Evolutionary conservation across 53 echinoderm and acorn worm species (phyloP), one percentile per base, ranked within the genome.

Genomic region (Apostichopus leukothele): DNA sequence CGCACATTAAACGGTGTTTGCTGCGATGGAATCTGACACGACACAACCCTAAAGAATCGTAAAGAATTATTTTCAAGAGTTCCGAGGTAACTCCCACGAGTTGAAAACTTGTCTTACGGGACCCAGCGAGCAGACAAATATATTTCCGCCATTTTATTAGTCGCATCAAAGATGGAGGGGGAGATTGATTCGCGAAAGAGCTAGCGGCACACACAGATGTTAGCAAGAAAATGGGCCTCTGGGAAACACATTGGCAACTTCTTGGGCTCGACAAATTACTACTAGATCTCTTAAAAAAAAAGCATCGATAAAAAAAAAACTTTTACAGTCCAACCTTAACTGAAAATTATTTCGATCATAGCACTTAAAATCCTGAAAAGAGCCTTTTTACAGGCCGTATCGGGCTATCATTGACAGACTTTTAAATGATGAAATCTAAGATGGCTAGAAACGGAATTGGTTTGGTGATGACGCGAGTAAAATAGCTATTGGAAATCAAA

Each of bases 131-230:
- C 85, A 85, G 85, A 85, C 85, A 67, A 85, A 85, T 85, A 85
- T 85, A 85, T 85, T 85, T 85, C 85, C 85, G 26, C 85, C 85
- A 67, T 85, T 85, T 85, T 85, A 85, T 85, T 85, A 67, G 85
- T 60, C 85, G 85, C 68, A 67, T 85, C 66, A 85, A 60, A n/a
- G 61, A 26, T 84, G 39, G 39, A 85, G 85, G 11, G 50, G 18
- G 67, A 71, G 71, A 60, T 85, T 85, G 63, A 85, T 85, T 85
- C 60, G 85, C 39, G 85, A n/a, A 50, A 25, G 66, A 60, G 66
- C 61, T 25, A 26, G 68, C 66, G 50, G 85, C 85, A 21, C 39
- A 85, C 85, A 85, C 67, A 85, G 85, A 67, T 85, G 85, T 50
- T 67, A 85, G 85, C 57, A 63, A 66, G 85, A 63, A 85, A 85